Conservation (phyloP, 2,113 vertebrate genomes). For the Dryoscopus gambensis region DNA sequence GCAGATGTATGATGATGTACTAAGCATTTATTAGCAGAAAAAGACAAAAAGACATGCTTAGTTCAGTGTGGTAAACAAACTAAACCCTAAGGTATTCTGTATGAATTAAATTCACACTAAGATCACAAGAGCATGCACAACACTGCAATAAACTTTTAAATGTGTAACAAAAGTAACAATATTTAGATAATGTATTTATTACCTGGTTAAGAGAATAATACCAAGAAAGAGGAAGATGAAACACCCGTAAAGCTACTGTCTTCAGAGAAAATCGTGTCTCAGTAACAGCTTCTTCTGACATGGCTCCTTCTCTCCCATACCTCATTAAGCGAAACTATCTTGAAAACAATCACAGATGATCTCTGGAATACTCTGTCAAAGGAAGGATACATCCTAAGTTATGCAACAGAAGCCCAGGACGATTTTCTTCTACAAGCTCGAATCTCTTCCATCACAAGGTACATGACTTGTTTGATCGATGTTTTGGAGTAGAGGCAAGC, state of each 20-base stretch:
- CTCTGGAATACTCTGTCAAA: constrained; percentile 7
- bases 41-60: neutral
- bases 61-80: neutral
- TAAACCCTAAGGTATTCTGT: neutral
- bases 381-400: neutral
- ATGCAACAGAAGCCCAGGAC: neutral
- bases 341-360: neutral
- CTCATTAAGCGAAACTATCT: constrained; percentile 44
- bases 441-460: neutral
- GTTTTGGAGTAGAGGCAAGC: neutral
- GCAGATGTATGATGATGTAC: neutral
- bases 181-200: neutral
- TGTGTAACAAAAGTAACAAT: neutral
- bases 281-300: constrained; percentile 80
- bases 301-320: constrained; percentile 77
- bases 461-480: neutral
- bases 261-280: constrained; percentile 79
- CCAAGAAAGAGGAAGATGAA: constrained; percentile 85
- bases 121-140: neutral
- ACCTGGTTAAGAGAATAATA: constrained; percentile 85
- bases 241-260: constrained; percentile 74
- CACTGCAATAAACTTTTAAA: neutral
- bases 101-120: neutral
- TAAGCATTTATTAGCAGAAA: neutral
- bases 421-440: neutral